These are phyloP conservation scores for Sitta europaea DNA, from an alignment of 2,113 vertebrate genomes.

Conservation along the genomic window DNA sequence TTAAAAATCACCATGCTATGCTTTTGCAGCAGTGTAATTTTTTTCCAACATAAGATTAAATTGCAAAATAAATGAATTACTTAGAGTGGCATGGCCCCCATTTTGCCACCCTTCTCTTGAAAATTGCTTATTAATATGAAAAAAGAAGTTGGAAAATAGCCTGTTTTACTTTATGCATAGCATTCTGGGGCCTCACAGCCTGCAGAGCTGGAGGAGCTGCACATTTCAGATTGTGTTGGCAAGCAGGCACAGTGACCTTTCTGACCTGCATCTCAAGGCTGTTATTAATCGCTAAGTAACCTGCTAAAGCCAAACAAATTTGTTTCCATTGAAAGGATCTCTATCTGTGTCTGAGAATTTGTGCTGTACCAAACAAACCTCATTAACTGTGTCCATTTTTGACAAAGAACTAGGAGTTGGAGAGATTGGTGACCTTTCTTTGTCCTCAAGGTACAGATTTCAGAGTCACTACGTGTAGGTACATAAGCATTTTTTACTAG, in stretches of 20 bases:
- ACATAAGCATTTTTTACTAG: slow-evolving; percentile 61
- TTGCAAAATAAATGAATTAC: slow-evolving; percentile 96
- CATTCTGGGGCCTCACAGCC: slow-evolving; percentile 56
- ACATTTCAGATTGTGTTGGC: slow-evolving; percentile 71
- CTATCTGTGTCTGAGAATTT: slow-evolving; percentile 92
- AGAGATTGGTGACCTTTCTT: slow-evolving; percentile 80
- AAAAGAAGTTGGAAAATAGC: slow-evolving; percentile 79
- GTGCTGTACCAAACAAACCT: slow-evolving; percentile 93
- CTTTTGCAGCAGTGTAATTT: slow-evolving; percentile 79
- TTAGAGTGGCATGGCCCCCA: slow-evolving; percentile 84
- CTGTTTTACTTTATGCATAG: slow-evolving; percentile 72
- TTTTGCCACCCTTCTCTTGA: slow-evolving; percentile 79
- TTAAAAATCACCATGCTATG: slow-evolving; percentile 87
- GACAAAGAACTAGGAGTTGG: slow-evolving; percentile 80
- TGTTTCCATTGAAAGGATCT: slow-evolving; percentile 96
- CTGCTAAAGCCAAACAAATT: slow-evolving; percentile 97
- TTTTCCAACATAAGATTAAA: slow-evolving; percentile 89
- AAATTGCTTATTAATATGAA: slow-evolving; percentile 91
- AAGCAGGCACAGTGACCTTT: slow-evolving; percentile 76
- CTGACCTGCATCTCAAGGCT: slow-evolving; percentile 84
- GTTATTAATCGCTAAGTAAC: slow-evolving; percentile 96
- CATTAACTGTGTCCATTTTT: slow-evolving; percentile 92
- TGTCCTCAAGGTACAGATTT: slow-evolving; percentile 79
- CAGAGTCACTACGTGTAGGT: slow-evolving; percentile 56
- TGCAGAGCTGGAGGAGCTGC: slow-evolving; percentile 43